A percentile compares a stretch with the other conserved stretches of the same genome.
Evolutionary conservation across 1,140 invertebrate species (phyloP).

Genomic region (Brachionus angularis): DNA sequence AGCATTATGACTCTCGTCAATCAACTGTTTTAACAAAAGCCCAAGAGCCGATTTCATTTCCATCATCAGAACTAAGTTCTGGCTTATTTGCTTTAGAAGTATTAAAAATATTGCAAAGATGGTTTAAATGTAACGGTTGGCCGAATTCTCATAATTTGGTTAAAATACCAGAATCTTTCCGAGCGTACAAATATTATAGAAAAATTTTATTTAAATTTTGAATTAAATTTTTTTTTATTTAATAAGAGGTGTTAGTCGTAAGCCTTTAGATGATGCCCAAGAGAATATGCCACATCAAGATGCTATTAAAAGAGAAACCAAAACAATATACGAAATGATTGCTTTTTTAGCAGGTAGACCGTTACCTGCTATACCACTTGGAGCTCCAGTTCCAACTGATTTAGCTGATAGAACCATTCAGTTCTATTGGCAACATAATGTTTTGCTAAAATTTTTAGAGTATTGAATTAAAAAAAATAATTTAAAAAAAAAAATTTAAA

Average conservation of each 20-base stretch:
- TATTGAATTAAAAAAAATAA: conserved; percentile 45
- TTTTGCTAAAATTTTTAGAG: conserved; percentile 57
- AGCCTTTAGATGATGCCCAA: conserved; percentile 8
- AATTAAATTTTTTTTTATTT: neutral
- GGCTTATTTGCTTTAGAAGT: conserved; percentile 23
- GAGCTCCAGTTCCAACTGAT: conserved; percentile 52
- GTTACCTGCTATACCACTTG: conserved; percentile 54
- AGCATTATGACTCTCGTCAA: neutral
- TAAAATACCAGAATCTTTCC: conserved; percentile 28
- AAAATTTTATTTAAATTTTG: neutral
- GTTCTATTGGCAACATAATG: conserved; percentile 57
- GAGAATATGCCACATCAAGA: conserved; percentile 43
- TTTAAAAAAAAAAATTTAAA: neutral
- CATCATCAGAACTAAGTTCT: conserved; percentile 16
- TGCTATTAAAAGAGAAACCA: conserved; percentile 31
- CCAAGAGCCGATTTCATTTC: conserved; percentile 34
- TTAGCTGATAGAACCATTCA: conserved; percentile 54
- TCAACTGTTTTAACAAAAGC: conserved; percentile 21
- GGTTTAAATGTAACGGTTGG: conserved; percentile 36
- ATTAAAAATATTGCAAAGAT: conserved; percentile 15
- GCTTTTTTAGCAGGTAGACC: conserved; percentile 51
- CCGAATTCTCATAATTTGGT: conserved; percentile 16
- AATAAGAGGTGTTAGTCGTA: conserved; percentile 11
- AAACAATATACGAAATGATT: conserved; percentile 57
- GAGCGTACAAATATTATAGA: neutral